Percentiles rank a stretch among this genome's conserved stretches.
phyloP scores from a whole-genome alignment of 2,797 vertebrate species.

The Ptychobarbus kaznakovi region DNA sequence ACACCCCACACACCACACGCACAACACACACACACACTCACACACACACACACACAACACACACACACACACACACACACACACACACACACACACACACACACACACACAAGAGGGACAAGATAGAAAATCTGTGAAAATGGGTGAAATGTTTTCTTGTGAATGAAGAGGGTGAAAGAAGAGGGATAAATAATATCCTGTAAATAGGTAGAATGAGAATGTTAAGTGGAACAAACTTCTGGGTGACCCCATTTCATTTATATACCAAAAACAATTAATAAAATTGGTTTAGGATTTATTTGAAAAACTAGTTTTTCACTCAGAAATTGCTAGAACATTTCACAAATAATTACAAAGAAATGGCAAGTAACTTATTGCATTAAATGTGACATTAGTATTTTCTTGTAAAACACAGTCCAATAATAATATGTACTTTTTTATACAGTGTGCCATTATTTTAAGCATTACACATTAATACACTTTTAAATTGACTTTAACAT shows the following conservation, averaged over 20 bases:
- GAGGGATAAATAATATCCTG: not conserved
- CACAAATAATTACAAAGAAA: not conserved
- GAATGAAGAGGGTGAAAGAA: constrained; percentile 53
- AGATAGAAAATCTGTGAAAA: no score
- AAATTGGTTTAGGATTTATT: not conserved
- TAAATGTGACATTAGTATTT: not conserved
- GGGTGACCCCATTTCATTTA: not conserved
- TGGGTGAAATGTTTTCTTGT: constrained; percentile 63
- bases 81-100: no score
- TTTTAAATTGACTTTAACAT: not conserved
- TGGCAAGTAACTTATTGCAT: not conserved
- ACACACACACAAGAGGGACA: no score
- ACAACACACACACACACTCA: no score
- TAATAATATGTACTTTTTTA: not conserved
- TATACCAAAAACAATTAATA: not conserved
- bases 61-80: no score
- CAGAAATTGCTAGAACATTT: not conserved
- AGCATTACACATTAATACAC: not conserved
- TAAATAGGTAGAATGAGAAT: not conserved
- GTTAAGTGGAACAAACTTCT: not conserved
- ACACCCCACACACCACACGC: no score
- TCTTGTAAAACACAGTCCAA: not conserved
- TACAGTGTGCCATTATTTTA: not conserved
- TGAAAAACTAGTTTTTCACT: not conserved
- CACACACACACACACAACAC: no score